Conservation (phyloP, 2,888 invertebrate genomes). For the Philereme vetulata region DNA sequence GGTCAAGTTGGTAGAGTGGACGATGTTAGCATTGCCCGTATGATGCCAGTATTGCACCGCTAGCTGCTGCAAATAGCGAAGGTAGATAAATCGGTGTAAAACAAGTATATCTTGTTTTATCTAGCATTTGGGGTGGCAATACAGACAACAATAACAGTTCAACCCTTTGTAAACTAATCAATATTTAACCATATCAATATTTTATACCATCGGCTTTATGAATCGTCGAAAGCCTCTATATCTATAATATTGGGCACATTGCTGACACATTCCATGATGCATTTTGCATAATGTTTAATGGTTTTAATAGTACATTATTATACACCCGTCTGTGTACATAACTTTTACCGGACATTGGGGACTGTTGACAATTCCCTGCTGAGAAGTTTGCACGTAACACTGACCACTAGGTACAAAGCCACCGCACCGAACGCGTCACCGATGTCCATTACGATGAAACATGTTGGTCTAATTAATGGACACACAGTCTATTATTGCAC, state of each 20-base stretch:
- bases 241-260: too few relatives aligned
- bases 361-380: slow-evolving; percentile 11
- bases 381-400: slow-evolving; percentile 14
- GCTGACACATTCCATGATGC: too few relatives aligned
- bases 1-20: slow-evolving; percentile 13
- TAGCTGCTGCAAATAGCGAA: slow-evolving; percentile 1
- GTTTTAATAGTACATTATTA: too few relatives aligned
- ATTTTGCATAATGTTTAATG: too few relatives aligned
- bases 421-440: slow-evolving; percentile 54
- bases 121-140: too few relatives aligned
- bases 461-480: slow-evolving; percentile 77
- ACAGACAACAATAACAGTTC: too few relatives aligned
- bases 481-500: slow-evolving; percentile 67
- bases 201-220: too few relatives aligned
- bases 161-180: too few relatives aligned
- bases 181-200: too few relatives aligned
- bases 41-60: slow-evolving; percentile 1
- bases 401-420: slow-evolving; percentile 27
- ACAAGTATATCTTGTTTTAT: too few relatives aligned
- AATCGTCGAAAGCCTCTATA: too few relatives aligned
- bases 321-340: too few relatives aligned
- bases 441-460: slow-evolving; percentile 75
- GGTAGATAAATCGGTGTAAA: slow-evolving; percentile 4
- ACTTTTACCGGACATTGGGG: neutral
- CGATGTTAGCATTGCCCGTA: slow-evolving; percentile 16